Evolutionary conservation across 2,888 invertebrate species (phyloP).

Genomic region (Seladonia tumulorum): DNA sequence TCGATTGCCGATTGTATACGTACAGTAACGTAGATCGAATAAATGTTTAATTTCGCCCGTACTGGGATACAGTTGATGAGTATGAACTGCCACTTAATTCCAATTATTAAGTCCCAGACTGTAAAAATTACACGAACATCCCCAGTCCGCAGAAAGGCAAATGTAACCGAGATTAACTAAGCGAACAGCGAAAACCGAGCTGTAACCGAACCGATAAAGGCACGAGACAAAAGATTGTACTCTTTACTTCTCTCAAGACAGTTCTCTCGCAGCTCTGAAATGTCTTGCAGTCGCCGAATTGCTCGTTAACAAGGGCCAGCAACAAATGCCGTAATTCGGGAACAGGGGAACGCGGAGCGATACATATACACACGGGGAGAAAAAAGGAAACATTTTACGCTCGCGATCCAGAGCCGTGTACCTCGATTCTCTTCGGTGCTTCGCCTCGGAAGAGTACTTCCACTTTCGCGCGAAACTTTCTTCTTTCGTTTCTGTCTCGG

Average conservation of each 20-base stretch:
- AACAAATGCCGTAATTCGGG: slow-evolving; percentile 3
- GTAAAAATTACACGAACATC: background rate
- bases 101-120: background rate
- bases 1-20: too few relatives aligned
- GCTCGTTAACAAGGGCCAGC: background rate
- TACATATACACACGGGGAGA: background rate
- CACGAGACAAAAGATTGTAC: background rate
- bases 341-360: background rate
- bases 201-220: background rate
- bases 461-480: slow-evolving; percentile 48
- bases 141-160: background rate
- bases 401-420: slow-evolving; percentile 27
- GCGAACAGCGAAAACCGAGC: background rate
- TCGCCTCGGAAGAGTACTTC: slow-evolving; percentile 24
- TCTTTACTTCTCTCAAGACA: background rate
- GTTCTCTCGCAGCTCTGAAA: background rate
- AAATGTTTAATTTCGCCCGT: too few relatives aligned
- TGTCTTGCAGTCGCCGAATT: background rate
- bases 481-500: slow-evolving; percentile 43
- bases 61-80: too few relatives aligned
- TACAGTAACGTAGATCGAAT: too few relatives aligned
- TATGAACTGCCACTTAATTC: background rate
- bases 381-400: slow-evolving; percentile 6
- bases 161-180: background rate
- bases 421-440: slow-evolving; percentile 36